These are phyloP conservation scores for Diphyllodes magnificus DNA, from an alignment of 2,113 vertebrate species.

Conservation along the genomic window DNA sequence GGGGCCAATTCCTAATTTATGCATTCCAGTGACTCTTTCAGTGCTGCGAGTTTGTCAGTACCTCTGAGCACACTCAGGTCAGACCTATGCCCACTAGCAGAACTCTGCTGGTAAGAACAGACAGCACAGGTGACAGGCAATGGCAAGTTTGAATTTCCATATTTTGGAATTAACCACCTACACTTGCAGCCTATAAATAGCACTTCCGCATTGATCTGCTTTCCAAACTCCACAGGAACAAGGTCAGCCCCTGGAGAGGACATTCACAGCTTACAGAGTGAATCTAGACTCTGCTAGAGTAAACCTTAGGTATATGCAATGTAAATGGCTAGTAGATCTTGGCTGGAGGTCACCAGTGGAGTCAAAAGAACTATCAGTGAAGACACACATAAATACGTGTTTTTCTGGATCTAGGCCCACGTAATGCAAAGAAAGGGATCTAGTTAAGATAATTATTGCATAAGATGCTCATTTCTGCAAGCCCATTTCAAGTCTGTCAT, in stretches of 20 bases:
- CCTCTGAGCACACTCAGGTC: not conserved
- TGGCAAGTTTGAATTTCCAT: not conserved
- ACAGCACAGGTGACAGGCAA: not conserved
- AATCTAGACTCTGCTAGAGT: not conserved
- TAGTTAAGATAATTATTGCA: not conserved
- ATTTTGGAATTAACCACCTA: not conserved
- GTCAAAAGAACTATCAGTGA: not conserved
- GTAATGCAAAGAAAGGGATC: not conserved
- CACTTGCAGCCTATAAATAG: not conserved
- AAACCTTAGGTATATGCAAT: not conserved
- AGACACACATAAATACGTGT: not conserved
- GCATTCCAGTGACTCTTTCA: not conserved
- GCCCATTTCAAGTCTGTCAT: not conserved
- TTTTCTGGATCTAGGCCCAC: not conserved
- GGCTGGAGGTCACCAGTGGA: not conserved
- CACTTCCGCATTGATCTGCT: not conserved
- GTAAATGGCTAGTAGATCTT: not conserved
- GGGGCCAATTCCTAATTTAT: not conserved
- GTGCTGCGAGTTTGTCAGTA: not conserved
- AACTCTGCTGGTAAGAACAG: not conserved
- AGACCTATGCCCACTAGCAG: not conserved
- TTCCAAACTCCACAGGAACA: not conserved
- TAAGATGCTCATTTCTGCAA: not conserved
- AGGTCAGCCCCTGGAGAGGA: not conserved
- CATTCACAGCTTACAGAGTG: not conserved